Evolutionary conservation across 2,113 vertebrate genomes (phyloP).

Genomic region (Nycticorax nycticorax): DNA sequence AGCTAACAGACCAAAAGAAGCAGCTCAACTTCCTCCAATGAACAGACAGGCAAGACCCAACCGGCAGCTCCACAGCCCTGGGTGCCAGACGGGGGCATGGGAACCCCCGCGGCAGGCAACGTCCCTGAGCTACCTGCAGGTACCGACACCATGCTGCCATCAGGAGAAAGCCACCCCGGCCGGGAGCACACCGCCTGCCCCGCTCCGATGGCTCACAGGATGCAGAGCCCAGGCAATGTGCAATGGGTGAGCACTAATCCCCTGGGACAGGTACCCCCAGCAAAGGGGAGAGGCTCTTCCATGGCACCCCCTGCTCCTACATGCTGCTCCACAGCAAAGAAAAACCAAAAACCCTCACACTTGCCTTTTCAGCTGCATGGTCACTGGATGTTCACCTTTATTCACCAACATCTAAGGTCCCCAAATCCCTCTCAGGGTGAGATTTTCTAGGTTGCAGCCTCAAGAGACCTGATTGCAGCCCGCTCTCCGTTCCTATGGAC

Average conservation of each 20-base stretch:
- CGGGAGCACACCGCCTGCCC: not conserved
- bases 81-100: rapidly evolving
- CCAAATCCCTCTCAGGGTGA: not conserved
- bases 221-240: rapidly evolving
- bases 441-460: not conserved
- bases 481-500: not conserved
- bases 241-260: not conserved
- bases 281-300: not conserved
- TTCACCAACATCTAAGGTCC: not conserved
- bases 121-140: not conserved
- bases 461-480: not conserved
- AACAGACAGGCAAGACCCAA: not conserved
- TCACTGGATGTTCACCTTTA: not conserved
- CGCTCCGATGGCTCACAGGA: rapidly evolving
- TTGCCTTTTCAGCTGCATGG: not conserved
- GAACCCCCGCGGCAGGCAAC: rapidly evolving
- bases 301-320: not conserved
- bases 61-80: rapidly evolving
- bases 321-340: not conserved
- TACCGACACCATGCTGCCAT: rapidly evolving
- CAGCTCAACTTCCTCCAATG: not conserved
- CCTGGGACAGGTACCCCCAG: rapidly evolving
- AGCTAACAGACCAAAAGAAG: not conserved
- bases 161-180: not conserved
- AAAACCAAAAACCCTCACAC: not conserved